Conservation (phyloP, 2,113 vertebrate genomes). For the Zosterops hypoxanthus region DNA sequence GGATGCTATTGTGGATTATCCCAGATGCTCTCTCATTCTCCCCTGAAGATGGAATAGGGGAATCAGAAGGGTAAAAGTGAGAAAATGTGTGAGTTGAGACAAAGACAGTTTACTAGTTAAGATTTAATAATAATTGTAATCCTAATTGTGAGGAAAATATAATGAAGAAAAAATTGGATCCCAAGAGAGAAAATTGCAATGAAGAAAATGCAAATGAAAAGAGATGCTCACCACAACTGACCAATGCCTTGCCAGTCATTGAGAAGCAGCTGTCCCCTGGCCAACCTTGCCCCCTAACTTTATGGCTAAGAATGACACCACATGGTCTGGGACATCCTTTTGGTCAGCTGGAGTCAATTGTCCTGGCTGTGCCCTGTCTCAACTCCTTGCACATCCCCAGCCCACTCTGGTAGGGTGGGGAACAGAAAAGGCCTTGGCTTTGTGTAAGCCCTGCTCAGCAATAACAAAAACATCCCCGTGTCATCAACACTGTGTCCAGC, state of each 20-base stretch:
- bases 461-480: neutral
- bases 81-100: neutral
- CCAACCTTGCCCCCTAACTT: neutral
- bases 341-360: neutral
- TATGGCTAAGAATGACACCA: neutral
- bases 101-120: neutral
- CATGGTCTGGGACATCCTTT: neutral
- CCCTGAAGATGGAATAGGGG: neutral
- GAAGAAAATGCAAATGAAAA: neutral
- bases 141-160: neutral
- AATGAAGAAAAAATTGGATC: neutral
- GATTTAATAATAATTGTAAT: neutral
- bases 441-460: neutral
- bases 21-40: neutral
- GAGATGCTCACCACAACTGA: neutral
- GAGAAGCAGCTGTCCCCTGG: rapidly evolving
- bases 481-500: neutral
- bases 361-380: neutral
- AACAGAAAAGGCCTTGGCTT: neutral
- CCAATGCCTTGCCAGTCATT: neutral
- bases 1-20: neutral
- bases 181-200: neutral
- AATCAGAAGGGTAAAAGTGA: neutral
- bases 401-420: neutral
- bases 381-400: neutral